Evolutionary conservation across 2,888 invertebrate genomes (phyloP), one percentile per base, ranked within the genome.

Genomic region (Euclidia mi): DNA sequence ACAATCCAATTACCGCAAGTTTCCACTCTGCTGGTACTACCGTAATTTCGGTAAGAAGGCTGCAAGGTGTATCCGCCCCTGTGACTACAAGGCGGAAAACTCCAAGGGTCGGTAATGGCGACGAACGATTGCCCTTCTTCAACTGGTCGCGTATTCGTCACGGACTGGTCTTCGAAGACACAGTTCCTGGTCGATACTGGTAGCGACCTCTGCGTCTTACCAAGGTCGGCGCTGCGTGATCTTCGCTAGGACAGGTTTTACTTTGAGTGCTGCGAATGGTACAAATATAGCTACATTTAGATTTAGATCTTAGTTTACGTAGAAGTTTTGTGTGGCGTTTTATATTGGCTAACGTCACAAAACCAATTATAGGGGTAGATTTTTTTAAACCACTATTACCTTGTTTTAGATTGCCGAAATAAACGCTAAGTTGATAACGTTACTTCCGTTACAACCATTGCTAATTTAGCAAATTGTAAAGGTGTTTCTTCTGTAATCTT

Each of bases 11-110:
- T 48, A 48, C 18, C 17, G 41, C 12, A 49, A 49, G n/a, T 15
- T 15, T 7, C 40, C 40, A 4, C n/a, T 10, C 1, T 58, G 58
- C 12, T 58, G 44, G 44, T 58, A 58, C 42, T 53, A 59, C 18
- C 4, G 6, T 0, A 49, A 37, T 7, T 59, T 43, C 10, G 59
- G 59, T 0, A 11, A 29, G 0, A 34, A 56, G 7, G 56, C n/a
- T n/a, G n/a, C n/a, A n/a, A n/a, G n/a, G n/a, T n/a, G n/a, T n/a
- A n/a, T n/a, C n/a, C n/a, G n/a, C n/a, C n/a, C n/a, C 56, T 61
- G 61, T 41, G 29, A 37, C 32, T 56, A 18, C 18, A 32, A 12
- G 20, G 1, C 29, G 56, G 52, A 11, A 56, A 53, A 57, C 53
- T 7, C 12, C 4, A 10, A 3, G 44, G 47, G 43, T 55, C 56